These are phyloP conservation scores for Ptiloglossa arizonensis DNA, from an alignment of 1,140 invertebrate species.

Conservation along the genomic window DNA sequence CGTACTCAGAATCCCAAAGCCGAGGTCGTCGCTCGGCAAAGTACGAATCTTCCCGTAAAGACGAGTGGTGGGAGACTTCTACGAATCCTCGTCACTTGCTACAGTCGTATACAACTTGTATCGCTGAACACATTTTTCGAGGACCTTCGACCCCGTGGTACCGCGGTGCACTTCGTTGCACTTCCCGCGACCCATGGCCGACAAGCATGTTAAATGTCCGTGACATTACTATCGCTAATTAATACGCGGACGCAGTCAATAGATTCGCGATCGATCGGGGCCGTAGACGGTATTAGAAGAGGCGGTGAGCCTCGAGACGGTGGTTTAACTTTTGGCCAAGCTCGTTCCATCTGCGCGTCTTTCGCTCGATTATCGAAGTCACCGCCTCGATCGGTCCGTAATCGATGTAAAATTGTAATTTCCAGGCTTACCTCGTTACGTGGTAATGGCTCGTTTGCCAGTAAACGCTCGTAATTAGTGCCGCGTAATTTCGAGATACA, in stretches of 20 bases:
- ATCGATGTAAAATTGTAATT: constrained; percentile 53
- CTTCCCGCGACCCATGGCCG: constrained; percentile 19
- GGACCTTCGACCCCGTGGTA: constrained; percentile 21
- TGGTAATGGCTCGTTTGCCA: constrained; percentile 16
- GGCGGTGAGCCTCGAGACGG: background rate
- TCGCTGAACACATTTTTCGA: constrained; percentile 16
- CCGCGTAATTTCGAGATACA: constrained; percentile 28
- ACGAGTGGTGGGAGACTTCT: no score
- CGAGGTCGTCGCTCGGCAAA: no score
- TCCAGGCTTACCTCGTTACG: constrained; percentile 48
- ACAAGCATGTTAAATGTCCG: constrained; percentile 52
- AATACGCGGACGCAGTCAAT: constrained; percentile 37
- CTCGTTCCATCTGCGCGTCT: background rate
- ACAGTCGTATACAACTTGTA: constrained; percentile 22
- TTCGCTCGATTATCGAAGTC: constrained; percentile 44
- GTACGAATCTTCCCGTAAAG: no score
- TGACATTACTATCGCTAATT: constrained; percentile 63
- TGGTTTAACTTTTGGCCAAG: constrained; percentile 28
- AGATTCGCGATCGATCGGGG: constrained; percentile 39
- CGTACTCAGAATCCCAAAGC: no score
- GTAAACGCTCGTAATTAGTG: constrained; percentile 40
- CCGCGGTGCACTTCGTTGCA: constrained; percentile 1
- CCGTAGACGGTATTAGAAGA: no score
- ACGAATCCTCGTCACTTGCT: no score
- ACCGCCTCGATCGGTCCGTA: constrained; percentile 25